These are phyloP conservation scores for Drosophila nannoptera DNA, from an alignment of 1,140 invertebrate genomes.

Conservation along the genomic window DNA sequence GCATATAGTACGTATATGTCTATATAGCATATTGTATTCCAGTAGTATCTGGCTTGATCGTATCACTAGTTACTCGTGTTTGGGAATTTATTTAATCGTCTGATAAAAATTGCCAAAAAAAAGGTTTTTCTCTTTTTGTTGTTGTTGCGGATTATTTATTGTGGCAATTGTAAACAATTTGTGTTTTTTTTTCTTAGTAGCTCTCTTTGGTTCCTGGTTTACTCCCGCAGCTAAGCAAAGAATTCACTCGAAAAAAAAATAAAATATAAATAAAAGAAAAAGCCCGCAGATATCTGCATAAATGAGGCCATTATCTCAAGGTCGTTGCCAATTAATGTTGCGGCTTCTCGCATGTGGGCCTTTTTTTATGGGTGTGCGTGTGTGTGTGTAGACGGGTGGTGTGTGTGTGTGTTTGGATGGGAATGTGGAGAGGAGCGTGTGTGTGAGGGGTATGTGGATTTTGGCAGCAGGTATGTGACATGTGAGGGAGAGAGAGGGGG, in stretches of 20 bases:
- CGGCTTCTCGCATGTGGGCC: constrained; percentile 5
- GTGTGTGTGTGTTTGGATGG: too few species aligned
- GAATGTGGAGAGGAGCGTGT: too few species aligned
- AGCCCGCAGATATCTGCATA: constrained; percentile 45
- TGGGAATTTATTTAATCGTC: too few species aligned
- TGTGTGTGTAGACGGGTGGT: too few species aligned
- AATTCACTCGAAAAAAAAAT: constrained; percentile 17
- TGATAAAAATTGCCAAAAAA: too few species aligned
- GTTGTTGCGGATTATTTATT: constrained; percentile 18
- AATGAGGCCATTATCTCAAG: constrained; percentile 73
- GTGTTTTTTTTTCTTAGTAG: constrained; percentile 8
- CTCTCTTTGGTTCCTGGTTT: constrained; percentile 35
- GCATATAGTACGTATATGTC: too few species aligned
- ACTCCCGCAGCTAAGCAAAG: constrained; percentile 40
- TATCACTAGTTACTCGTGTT: too few species aligned
- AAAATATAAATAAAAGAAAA: background rate
- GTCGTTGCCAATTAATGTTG: constrained; percentile 53
- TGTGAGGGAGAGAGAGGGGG: too few species aligned
- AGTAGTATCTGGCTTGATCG: too few species aligned
- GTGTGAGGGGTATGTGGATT: too few species aligned
- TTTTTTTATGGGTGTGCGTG: constrained; percentile 1
- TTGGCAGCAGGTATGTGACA: too few species aligned
- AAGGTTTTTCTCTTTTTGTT: background rate
- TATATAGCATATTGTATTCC: too few species aligned
- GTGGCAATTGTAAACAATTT: constrained; percentile 26